phyloP scores from a whole-genome alignment of 2,888 invertebrate species.

The Chouioia cunea region DNA sequence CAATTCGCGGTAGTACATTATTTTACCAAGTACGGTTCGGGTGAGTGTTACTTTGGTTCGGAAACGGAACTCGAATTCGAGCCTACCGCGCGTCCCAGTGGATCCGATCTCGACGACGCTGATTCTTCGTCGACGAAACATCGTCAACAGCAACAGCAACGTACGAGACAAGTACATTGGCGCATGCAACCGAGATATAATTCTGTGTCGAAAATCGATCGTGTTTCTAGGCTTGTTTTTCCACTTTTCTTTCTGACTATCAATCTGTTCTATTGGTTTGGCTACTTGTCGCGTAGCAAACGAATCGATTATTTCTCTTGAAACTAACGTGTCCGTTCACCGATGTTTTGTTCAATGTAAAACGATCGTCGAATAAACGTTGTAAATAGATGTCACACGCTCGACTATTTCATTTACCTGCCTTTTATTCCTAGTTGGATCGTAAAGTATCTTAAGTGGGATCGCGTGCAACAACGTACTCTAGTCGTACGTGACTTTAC shows the following conservation, averaged over 20 bases:
- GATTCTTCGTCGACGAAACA: constrained; percentile 50
- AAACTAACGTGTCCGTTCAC: background rate
- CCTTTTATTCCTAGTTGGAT: too few species aligned
- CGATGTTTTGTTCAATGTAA: too few species aligned
- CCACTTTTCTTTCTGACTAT: constrained; percentile 82
- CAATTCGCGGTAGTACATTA: constrained; percentile 89
- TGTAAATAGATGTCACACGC: too few species aligned
- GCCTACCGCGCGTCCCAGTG: constrained; percentile 24
- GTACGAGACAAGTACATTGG: constrained; percentile 53
- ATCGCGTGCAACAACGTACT: too few species aligned
- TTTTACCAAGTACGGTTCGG: constrained; percentile 87
- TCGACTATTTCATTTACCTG: too few species aligned
- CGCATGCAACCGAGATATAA: constrained; percentile 76
- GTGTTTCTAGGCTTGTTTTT: constrained; percentile 80
- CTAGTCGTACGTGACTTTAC: too few species aligned
- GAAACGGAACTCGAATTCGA: constrained; percentile 73
- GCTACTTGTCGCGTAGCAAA: constrained; percentile 77
- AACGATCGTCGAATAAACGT: too few species aligned
- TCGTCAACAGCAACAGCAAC: constrained; percentile 48
- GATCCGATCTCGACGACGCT: constrained; percentile 37
- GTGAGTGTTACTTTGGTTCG: constrained; percentile 81
- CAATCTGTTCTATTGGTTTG: constrained; percentile 85
- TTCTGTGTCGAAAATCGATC: constrained; percentile 85
- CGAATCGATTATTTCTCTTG: constrained; percentile 66
- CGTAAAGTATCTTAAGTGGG: too few species aligned